Percentiles rank a stretch among this genome's conserved stretches.
Evolutionary conservation across 2,797 vertebrate species (phyloP).

Genomic region (Cryptoprocta ferox): DNA sequence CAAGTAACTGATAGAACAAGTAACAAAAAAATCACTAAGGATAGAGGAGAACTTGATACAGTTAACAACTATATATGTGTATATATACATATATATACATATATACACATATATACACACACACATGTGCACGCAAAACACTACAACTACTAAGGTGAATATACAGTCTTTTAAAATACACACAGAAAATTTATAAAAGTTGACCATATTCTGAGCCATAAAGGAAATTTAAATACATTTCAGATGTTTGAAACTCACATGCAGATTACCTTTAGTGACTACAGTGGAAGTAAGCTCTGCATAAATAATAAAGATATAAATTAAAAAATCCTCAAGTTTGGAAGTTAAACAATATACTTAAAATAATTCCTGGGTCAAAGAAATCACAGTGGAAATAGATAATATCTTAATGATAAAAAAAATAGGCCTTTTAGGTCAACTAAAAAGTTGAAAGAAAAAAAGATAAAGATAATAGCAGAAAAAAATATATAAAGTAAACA

Average conservation of each 20-base stretch:
- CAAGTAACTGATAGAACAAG: background rate
- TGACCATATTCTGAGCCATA: background rate
- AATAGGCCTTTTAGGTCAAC: background rate
- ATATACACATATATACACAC: too few species aligned
- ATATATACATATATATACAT: background rate
- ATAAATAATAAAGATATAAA: background rate
- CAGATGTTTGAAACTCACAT: background rate
- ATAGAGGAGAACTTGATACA: background rate
- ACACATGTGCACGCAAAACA: background rate
- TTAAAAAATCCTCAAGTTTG: background rate
- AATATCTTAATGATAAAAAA: background rate
- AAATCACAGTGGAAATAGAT: background rate
- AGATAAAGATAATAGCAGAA: background rate
- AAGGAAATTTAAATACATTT: background rate
- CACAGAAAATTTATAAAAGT: background rate
- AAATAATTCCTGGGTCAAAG: background rate
- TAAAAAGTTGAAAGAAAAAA: background rate
- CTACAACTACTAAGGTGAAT: background rate
- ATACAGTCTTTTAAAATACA: background rate
- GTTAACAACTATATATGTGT: background rate
- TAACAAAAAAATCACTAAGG: background rate
- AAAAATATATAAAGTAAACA: background rate
- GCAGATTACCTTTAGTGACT: background rate
- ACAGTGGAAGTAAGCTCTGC: background rate
- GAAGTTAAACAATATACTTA: background rate